phyloP scores from a whole-genome alignment of 2,888 invertebrate species.

The Drosophila quinaria region DNA sequence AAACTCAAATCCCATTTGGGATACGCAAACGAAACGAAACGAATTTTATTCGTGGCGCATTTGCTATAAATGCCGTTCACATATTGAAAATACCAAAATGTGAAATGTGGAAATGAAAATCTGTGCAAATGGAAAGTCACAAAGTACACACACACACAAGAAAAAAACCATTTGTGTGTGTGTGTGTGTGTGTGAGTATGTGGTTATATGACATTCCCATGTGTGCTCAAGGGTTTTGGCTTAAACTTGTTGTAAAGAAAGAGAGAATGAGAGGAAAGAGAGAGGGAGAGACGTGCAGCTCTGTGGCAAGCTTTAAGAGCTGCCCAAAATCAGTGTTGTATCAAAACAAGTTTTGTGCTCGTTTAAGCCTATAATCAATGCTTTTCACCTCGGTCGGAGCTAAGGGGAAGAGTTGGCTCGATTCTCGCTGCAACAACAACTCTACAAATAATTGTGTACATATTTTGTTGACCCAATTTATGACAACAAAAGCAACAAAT shows the following conservation, averaged over 20 bases:
- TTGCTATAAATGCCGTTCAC: constrained; percentile 63
- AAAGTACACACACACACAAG: constrained; percentile 40
- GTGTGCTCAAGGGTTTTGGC: constrained; percentile 69
- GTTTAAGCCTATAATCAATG: constrained; percentile 51
- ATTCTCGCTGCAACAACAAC: constrained; percentile 50
- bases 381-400: constrained; percentile 13
- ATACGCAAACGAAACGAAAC: constrained; percentile 50
- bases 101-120: constrained; percentile 73
- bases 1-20: constrained; percentile 74
- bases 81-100: constrained; percentile 75
- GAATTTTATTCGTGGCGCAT: constrained; percentile 69
- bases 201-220: constrained; percentile 57
- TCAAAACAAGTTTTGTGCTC: constrained; percentile 64
- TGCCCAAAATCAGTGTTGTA: constrained; percentile 60
- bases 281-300: constrained; percentile 7
- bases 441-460: constrained; percentile 70
- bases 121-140: constrained; percentile 77
- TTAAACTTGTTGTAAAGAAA: constrained; percentile 66
- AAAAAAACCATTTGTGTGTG: constrained; percentile 11
- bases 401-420: neutral
- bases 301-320: constrained; percentile 42
- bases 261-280: neutral
- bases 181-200: constrained; percentile 11
- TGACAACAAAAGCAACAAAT: constrained; percentile 45
- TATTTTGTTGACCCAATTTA: constrained; percentile 76